A percentile compares a stretch with the other conserved stretches of the same genome.
Conservation (phyloP, 2,113 vertebrate species). For the Petroica traversi region DNA sequence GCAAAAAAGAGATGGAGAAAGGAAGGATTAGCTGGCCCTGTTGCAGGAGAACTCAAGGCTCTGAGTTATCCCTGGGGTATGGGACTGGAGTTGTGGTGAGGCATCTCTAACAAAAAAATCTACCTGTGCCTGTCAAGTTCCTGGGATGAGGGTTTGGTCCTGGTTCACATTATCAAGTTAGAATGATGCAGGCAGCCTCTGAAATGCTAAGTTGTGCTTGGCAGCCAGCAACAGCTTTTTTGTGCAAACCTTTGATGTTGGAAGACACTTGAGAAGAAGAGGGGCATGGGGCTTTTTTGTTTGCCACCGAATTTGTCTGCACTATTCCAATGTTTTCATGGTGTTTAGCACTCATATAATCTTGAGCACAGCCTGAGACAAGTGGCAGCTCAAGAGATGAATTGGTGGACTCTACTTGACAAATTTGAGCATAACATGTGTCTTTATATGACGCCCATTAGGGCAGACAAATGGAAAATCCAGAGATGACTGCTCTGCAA, state of each 20-base stretch:
- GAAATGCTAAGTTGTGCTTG: not conserved
- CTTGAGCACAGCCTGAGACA: not conserved
- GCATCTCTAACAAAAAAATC: not conserved
- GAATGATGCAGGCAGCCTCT: not conserved
- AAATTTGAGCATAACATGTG: not conserved
- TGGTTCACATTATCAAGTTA: not conserved
- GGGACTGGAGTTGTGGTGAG: not conserved
- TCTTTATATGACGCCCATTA: slow-evolving; percentile 21
- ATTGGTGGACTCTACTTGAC: slow-evolving; percentile 8
- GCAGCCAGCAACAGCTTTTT: not conserved
- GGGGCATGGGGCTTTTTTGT: not conserved
- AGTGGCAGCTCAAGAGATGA: not conserved
- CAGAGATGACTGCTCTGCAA: not conserved
- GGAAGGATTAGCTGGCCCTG: not conserved
- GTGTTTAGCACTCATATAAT: slow-evolving; percentile 8
- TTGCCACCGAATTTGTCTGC: not conserved
- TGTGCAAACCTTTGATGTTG: not conserved
- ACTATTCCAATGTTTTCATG: not conserved
- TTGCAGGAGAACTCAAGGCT: not conserved
- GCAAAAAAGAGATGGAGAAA: not conserved
- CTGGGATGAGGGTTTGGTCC: not conserved
- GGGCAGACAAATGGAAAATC: slow-evolving; percentile 31
- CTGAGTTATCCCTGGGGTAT: not conserved
- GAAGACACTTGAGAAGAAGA: not conserved
- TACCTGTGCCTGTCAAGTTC: not conserved